A percentile compares a stretch with the other conserved stretches of the same genome.
Conservation (phyloP, 2,888 invertebrate genomes). For the Amphipoea lucens region DNA sequence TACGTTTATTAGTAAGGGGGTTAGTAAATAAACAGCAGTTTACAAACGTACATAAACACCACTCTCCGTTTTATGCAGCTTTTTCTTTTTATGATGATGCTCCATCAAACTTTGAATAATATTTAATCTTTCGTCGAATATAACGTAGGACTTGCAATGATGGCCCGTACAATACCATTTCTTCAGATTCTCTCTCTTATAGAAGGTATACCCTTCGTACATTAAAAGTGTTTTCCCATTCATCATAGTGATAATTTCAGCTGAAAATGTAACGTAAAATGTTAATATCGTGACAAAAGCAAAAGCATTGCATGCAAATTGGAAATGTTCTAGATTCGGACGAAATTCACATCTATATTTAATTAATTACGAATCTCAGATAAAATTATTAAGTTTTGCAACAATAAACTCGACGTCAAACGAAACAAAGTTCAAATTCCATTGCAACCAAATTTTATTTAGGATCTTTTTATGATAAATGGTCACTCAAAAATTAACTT, state of each 20-base stretch:
- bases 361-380: background rate
- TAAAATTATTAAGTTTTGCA: background rate
- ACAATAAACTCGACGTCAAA: background rate
- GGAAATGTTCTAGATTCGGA: background rate
- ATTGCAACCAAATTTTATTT: background rate
- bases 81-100: conserved; percentile 39
- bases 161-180: conserved; percentile 54
- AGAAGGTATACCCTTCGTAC: conserved; percentile 57
- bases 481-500: background rate
- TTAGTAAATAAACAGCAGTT: background rate
- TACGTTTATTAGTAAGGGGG: too few species aligned
- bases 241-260: conserved; percentile 48
- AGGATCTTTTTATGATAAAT: background rate
- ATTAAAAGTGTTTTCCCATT: conserved; percentile 50
- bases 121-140: conserved; percentile 16
- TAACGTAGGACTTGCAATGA: conserved; percentile 47
- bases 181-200: conserved; percentile 25
- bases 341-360: background rate
- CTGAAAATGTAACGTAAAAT: conserved; percentile 32
- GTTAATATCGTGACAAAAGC: background rate
- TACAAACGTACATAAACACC: conserved; percentile 39
- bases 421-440: background rate
- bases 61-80: conserved; percentile 8
- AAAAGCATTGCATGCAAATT: background rate
- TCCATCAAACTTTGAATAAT: conserved; percentile 3